Conservation (phyloP, 2,113 vertebrate genomes). For the Galeopterus variegatus region DNA sequence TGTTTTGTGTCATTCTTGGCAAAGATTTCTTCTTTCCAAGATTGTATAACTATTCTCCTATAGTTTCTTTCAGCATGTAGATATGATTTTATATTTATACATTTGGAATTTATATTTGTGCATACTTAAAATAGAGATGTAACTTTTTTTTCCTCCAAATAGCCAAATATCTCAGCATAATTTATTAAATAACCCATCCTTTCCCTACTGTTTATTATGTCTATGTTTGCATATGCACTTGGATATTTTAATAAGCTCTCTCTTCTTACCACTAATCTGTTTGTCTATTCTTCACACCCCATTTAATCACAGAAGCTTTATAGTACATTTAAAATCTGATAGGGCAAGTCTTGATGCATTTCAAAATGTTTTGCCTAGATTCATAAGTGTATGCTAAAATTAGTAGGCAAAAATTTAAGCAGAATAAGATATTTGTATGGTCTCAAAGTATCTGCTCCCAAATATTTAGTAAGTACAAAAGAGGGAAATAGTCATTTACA, state of each 20-base stretch:
- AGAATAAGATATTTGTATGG: neutral
- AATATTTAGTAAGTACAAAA: neutral
- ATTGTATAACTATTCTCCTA: slow-evolving; percentile 13
- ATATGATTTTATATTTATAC: slow-evolving; percentile 10
- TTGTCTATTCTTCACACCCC: neutral
- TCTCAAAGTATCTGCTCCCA: neutral
- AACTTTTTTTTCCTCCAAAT: slow-evolving; percentile 35
- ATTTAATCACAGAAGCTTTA: slow-evolving; percentile 33
- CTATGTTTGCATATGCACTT: neutral
- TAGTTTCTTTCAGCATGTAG: slow-evolving; percentile 1
- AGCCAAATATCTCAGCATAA: neutral
- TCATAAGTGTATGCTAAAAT: slow-evolving; percentile 25
- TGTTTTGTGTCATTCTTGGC: neutral
- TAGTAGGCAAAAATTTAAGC: slow-evolving; percentile 26
- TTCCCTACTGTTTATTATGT: neutral
- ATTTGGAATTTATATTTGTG: slow-evolving; percentile 24
- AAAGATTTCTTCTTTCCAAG: slow-evolving; percentile 55
- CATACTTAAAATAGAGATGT: slow-evolving; percentile 23
- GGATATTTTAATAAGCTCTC: neutral
- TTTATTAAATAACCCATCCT: slow-evolving; percentile 42
- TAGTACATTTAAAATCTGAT: neutral
- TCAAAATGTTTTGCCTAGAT: slow-evolving; percentile 28
- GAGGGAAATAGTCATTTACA: neutral
- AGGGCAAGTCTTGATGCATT: neutral
- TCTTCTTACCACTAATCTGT: slow-evolving; percentile 46